Percentiles rank a stretch among this genome's conserved stretches.
Conservation (phyloP, 2,888 invertebrate species). For the Apeira syringaria region DNA sequence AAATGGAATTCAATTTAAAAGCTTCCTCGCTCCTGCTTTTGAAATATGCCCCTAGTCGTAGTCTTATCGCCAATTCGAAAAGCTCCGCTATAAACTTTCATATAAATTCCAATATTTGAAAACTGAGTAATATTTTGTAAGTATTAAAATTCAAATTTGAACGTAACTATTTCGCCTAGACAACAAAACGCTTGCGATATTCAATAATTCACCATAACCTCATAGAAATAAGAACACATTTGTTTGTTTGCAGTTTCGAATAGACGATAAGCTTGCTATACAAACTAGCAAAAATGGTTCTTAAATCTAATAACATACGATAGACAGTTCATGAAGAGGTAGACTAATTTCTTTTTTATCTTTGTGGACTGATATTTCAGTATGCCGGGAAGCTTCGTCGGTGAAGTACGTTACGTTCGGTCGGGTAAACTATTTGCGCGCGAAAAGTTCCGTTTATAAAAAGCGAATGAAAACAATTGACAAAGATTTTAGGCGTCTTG, state of each 20-base stretch:
- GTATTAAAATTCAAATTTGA: not conserved
- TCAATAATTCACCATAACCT: slow-evolving; percentile 1
- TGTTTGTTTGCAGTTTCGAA: not conserved
- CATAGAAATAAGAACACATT: slow-evolving; percentile 8
- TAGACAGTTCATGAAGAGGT: not conserved
- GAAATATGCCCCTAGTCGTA: too few species aligned
- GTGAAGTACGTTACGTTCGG: slow-evolving; percentile 1
- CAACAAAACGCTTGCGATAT: slow-evolving; percentile 4
- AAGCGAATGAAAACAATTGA: too few species aligned
- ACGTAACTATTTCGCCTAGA: slow-evolving; percentile 14
- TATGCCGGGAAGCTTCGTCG: slow-evolving; percentile 22
- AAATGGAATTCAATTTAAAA: too few species aligned
- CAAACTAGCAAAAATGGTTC: slow-evolving; percentile 8
- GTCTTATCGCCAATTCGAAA: slow-evolving; percentile 17
- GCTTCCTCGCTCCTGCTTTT: too few species aligned
- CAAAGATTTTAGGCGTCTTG: too few species aligned
- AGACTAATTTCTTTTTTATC: slow-evolving; percentile 19
- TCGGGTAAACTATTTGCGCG: slow-evolving; percentile 7
- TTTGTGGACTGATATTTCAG: slow-evolving; percentile 22
- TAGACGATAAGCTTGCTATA: slow-evolving; percentile 24
- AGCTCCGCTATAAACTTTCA: slow-evolving; percentile 23
- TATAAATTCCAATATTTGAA: slow-evolving; percentile 1
- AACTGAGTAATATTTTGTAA: slow-evolving; percentile 2
- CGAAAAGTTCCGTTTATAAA: slow-evolving; percentile 6
- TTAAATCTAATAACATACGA: slow-evolving; percentile 5